phyloP scores from a whole-genome alignment of 2,113 vertebrate genomes.

The Natator depressus region DNA sequence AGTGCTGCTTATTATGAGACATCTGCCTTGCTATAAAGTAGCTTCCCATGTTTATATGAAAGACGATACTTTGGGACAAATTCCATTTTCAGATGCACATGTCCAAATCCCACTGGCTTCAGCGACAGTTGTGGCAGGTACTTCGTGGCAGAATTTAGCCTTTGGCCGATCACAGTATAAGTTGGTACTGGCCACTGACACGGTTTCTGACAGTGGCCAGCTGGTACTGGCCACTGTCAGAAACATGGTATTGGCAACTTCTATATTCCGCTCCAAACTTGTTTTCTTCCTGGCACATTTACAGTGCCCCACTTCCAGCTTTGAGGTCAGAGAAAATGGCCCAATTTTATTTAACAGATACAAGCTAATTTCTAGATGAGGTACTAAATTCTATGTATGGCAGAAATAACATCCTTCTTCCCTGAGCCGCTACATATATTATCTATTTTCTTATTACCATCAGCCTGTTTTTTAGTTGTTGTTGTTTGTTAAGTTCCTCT shows the following conservation, averaged over 20 bases:
- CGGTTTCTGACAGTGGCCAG: too few relatives aligned
- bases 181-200: neutral
- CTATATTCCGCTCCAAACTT: fast-evolving
- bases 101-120: neutral
- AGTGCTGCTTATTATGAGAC: neutral
- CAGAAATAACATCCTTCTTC: neutral
- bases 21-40: neutral
- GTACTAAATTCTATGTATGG: neutral
- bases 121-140: neutral
- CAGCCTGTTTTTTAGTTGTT: neutral
- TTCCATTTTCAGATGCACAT: neutral
- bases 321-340: neutral
- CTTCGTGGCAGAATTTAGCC: neutral
- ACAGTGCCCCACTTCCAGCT: neutral
- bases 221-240: neutral
- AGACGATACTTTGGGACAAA: neutral
- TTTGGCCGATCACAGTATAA: neutral
- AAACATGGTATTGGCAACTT: neutral
- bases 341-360: neutral
- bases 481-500: neutral
- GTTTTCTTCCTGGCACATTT: neutral
- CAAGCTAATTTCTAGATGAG: neutral
- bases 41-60: neutral
- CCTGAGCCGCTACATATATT: neutral
- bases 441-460: neutral